Conservation (phyloP, 2,113 vertebrate genomes). For the Reinhardtius hippoglossoides region DNA sequence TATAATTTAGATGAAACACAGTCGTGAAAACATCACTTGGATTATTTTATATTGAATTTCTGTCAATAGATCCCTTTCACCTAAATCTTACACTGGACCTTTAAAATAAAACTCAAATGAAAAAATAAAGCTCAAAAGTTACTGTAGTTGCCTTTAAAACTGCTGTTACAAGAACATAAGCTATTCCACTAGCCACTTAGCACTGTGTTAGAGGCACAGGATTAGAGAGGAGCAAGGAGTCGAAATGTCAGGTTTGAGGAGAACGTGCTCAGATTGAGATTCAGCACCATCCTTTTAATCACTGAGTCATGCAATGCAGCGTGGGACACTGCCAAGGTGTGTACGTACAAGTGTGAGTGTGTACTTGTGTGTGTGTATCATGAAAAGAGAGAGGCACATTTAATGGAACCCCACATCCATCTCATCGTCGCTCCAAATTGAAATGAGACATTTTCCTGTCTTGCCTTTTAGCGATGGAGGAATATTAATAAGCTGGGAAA, state of each 20-base stretch:
- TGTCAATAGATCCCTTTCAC: no score
- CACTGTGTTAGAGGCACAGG: constrained; percentile 47
- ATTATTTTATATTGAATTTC: no score
- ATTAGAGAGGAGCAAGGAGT: constrained; percentile 61
- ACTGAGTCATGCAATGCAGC: constrained; percentile 49
- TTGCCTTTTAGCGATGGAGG: constrained; percentile 73
- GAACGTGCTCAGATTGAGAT: constrained; percentile 76
- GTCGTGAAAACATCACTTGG: no score
- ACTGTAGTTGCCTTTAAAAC: constrained; percentile 1
- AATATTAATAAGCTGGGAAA: constrained; percentile 75
- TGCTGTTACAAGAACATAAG: constrained; percentile 8
- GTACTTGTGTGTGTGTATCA: constrained; percentile 51
- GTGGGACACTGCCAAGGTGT: constrained; percentile 51
- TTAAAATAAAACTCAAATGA: neutral
- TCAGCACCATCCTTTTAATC: constrained; percentile 65
- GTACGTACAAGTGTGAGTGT: constrained; percentile 34
- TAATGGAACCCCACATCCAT: constrained; percentile 69
- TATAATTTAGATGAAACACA: no score
- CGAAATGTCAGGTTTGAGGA: constrained; percentile 73
- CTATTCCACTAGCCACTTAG: constrained; percentile 51
- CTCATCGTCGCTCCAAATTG: constrained; percentile 69
- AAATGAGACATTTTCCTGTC: constrained; percentile 81
- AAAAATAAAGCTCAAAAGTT: neutral
- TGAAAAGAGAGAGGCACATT: constrained; percentile 48
- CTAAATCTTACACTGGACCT: no score